A percentile compares a stretch with the other conserved stretches of the same genome.
Conservation (phyloP, 2,888 invertebrate genomes). For the Ptychoptera contaminata region DNA sequence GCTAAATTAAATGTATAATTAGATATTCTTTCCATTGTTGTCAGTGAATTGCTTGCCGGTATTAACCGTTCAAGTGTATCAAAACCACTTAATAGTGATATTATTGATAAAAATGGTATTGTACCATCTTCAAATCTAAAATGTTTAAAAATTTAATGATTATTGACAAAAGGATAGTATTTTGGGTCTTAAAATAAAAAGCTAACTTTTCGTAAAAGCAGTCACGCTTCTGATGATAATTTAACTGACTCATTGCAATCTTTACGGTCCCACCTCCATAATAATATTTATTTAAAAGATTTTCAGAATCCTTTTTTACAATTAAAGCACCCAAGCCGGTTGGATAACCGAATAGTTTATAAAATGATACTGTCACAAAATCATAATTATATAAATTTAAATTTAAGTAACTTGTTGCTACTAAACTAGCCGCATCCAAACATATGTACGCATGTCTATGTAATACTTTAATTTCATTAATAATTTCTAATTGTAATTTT, state of each 20-base stretch:
- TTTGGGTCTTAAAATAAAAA: slow-evolving; percentile 1
- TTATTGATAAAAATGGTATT: slow-evolving; percentile 68
- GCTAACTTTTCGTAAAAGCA: slow-evolving; percentile 54
- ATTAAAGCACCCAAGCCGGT: slow-evolving; percentile 86
- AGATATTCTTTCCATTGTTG: slow-evolving; percentile 47
- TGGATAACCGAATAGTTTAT: slow-evolving; percentile 91
- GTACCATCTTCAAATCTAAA: slow-evolving; percentile 90
- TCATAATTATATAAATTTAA: slow-evolving; percentile 59
- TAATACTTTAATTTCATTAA: slow-evolving; percentile 42
- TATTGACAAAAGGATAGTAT: not conserved
- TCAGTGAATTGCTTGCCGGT: slow-evolving; percentile 26
- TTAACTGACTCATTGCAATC: slow-evolving; percentile 55
- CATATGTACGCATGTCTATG: slow-evolving; percentile 40
- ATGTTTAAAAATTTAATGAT: slow-evolving; percentile 15
- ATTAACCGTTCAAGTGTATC: slow-evolving; percentile 49
- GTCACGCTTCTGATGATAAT: slow-evolving; percentile 53
- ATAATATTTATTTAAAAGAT: slow-evolving; percentile 40
- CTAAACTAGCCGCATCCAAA: slow-evolving; percentile 75
- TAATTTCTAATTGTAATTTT: slow-evolving; percentile 70
- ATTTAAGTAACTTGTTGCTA: slow-evolving; percentile 62
- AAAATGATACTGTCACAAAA: slow-evolving; percentile 85
- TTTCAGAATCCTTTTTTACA: slow-evolving; percentile 38
- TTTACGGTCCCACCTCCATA: slow-evolving; percentile 93
- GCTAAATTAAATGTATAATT: slow-evolving; percentile 62
- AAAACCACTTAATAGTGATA: slow-evolving; percentile 69